Base-by-base conservation (phyloP, 1,140 invertebrate genomes). In the Hyles euphorbiae region DNA sequence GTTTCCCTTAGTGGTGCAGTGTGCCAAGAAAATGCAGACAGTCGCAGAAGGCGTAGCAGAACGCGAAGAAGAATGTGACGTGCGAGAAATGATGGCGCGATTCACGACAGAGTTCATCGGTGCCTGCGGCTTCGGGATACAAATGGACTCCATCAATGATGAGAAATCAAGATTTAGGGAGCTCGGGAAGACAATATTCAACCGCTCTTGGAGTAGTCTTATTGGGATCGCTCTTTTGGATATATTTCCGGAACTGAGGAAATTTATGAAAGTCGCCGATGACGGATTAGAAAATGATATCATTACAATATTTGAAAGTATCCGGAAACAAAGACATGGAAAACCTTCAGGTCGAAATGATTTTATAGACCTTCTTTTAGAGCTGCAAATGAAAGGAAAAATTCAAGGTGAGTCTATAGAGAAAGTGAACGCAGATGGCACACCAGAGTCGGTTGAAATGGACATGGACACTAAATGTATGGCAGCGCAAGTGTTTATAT, bases 321-420 rank as follows among this genome's bases (percentile, higher is more conserved):
- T 91, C 63, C 77, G 91, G 33, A 67, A 72, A 9, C 72, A 89
- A 61, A 76, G 91, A n/a, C 76, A 90, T 55, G 70, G 72, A 9
- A 75, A 78, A 40, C 78, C 67, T 8, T 59, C 75, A 8, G 79
- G 73, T 7, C 81, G 91, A 34, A 78, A 91, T 60, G 91, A 92
- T 72, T 91, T 91, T 56, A 83, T 92, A 69, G 89, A 91, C 69
- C 60, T 91, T 5, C 63, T 92, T 47, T 76, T 92, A 8, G 88
- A 92, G 54, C 54, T 92, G 12, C 89, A 89, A 65, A n/a, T 9
- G 32, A 73, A 70, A 53, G 73, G 73, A 5, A 70, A 58, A 55
- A 70, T 76, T n/a, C 49, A 48, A n/a, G 66, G 63, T n/a, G 66
- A 74, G 44, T 78, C 73, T 34, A 67, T 78, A 46, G 84, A 90